Conservation (phyloP, 2,888 invertebrate genomes). For the Carpatolechia fugitivella region DNA sequence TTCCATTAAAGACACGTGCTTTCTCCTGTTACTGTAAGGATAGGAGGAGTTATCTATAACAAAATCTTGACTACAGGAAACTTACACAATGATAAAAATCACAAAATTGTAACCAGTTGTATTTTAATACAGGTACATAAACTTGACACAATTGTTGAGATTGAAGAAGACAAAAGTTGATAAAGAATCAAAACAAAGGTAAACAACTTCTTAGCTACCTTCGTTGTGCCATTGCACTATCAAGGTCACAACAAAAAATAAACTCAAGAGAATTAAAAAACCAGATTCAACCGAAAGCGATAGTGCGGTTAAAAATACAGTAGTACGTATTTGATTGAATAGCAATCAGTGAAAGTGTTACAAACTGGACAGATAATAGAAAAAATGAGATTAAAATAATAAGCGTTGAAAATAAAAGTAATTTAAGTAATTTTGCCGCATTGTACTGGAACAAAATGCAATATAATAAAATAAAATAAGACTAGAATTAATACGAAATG, state of each 20-base stretch:
- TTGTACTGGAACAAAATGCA: too few species aligned
- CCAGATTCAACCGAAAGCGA: slow-evolving; percentile 1
- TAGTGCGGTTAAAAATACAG: neutral
- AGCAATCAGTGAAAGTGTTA: slow-evolving; percentile 6
- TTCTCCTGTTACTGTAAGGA: neutral
- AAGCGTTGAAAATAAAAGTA: too few species aligned
- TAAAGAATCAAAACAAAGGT: too few species aligned
- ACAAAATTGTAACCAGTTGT: too few species aligned
- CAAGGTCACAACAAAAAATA: neutral
- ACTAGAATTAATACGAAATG: too few species aligned
- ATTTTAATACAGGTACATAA: too few species aligned
- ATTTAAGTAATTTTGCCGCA: too few species aligned
- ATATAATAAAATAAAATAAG: too few species aligned
- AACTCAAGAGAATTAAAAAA: neutral
- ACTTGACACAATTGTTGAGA: too few species aligned
- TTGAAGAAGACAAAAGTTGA: too few species aligned
- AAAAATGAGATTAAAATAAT: neutral
- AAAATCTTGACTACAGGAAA: neutral
- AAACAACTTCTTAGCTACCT: neutral
- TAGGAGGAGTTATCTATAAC: neutral
- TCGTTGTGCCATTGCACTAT: neutral
- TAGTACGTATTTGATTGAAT: neutral
- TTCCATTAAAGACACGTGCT: neutral
- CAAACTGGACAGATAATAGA: neutral
- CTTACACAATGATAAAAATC: too few species aligned